Evolutionary conservation across 30 jellyfish, hydroid and myxozoan genomes (phyloP).

Genomic region (Hydractinia echinata): DNA sequence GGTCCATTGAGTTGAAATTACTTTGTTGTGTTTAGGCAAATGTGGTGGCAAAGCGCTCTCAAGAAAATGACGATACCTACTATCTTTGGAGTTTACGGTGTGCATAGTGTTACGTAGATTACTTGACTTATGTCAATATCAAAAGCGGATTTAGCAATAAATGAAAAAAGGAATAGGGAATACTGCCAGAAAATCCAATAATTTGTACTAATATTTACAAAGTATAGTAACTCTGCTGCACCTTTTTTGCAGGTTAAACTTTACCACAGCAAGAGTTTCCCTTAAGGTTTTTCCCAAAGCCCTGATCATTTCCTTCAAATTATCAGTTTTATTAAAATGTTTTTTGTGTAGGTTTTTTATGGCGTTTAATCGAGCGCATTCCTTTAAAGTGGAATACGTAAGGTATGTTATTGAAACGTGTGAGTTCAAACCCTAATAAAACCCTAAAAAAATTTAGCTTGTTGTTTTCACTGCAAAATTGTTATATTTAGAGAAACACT

Average conservation of each 20-base stretch:
- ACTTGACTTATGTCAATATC: too few relatives aligned
- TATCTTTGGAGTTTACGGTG: constrained; percentile 65
- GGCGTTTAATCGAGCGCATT: constrained; percentile 59
- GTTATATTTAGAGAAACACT: constrained; percentile 34
- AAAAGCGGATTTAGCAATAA: too few relatives aligned
- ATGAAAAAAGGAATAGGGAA: too few relatives aligned
- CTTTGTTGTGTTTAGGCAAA: constrained; percentile 38
- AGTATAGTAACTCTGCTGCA: too few relatives aligned
- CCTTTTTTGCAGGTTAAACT: too few relatives aligned
- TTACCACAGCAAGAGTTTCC: too few relatives aligned
- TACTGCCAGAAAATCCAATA: too few relatives aligned
- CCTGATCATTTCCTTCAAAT: neutral
- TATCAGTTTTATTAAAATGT: constrained; percentile 6
- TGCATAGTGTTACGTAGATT: too few relatives aligned
- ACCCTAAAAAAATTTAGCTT: too few relatives aligned
- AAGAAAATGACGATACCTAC: constrained; percentile 79
- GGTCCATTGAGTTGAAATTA: too few relatives aligned
- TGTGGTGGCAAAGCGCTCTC: constrained; percentile 52
- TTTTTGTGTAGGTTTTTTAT: constrained; percentile 60
- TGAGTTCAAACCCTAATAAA: too few relatives aligned
- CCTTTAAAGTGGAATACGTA: constrained; percentile 73
- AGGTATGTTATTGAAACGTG: constrained; percentile 26
- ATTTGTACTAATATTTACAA: too few relatives aligned
- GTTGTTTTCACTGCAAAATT: neutral
- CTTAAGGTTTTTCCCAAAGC: neutral